phyloP scores from a whole-genome alignment of 2,888 invertebrate species.

The Dasysyrphus albostriatus region DNA sequence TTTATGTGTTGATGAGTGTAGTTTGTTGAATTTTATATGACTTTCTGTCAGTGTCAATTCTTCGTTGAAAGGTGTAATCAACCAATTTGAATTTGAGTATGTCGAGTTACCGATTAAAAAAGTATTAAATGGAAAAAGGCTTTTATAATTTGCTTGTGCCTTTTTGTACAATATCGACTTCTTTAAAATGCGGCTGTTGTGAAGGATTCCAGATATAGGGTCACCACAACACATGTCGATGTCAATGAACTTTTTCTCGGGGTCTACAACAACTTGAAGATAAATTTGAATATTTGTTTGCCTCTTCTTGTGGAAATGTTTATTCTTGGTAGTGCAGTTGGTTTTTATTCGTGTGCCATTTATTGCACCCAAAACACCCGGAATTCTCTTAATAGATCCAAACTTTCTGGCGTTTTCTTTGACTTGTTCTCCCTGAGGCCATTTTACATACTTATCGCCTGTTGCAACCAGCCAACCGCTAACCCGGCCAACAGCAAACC shows the following conservation, averaged over 20 bases:
- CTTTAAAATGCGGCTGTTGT: background rate
- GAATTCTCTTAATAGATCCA: background rate
- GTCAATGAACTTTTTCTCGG: conserved; percentile 1
- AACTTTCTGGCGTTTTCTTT: background rate
- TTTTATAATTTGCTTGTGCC: background rate
- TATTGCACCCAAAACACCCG: conserved; percentile 15
- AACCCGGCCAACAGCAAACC: conserved; percentile 1
- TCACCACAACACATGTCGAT: background rate
- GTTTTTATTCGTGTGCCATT: background rate
- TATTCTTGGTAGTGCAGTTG: background rate
- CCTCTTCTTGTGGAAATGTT: background rate
- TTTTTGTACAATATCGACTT: background rate
- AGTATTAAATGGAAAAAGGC: background rate
- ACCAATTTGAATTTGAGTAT: background rate
- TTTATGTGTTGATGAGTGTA: background rate
- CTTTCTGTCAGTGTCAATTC: background rate
- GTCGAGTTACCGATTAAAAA: background rate
- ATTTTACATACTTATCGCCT: background rate
- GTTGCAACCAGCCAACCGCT: background rate
- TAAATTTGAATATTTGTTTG: background rate
- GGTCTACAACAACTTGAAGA: conserved; percentile 1
- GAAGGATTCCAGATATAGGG: background rate
- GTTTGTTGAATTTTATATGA: conserved; percentile 1
- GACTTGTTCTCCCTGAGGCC: background rate
- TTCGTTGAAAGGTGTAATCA: background rate